Evolutionary conservation across 2,797 vertebrate species (phyloP), one percentile per base, ranked within the genome.

Genomic region (Allochrocebus solatus): DNA sequence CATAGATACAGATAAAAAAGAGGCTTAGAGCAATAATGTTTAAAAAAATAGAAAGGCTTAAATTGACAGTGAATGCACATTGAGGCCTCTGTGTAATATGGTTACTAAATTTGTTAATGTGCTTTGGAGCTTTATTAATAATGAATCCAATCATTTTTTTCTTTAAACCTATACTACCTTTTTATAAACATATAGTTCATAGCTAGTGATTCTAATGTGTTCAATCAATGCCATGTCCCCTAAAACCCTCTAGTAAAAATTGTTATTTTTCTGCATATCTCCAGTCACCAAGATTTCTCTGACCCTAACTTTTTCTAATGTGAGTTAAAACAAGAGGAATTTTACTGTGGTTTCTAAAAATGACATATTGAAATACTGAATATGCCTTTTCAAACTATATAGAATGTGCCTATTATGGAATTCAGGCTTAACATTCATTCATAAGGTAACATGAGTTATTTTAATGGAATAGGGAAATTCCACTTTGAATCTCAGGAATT

Each of bases 261-360:
- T 61, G 36, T 11, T 33, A 39, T 41, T 89, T 81, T 50, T 84
- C 28, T 86, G 4, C 7, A 0, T 28, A 10, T 46, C 4, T 92
- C 46, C 61, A 67, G 21, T 1, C 74, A 24, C 0, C 64, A 85
- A 72, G 17, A 88, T 81, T 82, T 81, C 36, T 91, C 79, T 80
- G 28, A 74, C 30, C 4, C 64, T 80, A 64, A 55, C 17, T 89
- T 94, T 92, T 89, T 82, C 2, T 80, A 91, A 82, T 41, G 12
- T 80, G 19, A 93, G 4, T 53, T 89, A 82, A 79, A 57, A 48
- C 5, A 72, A 57, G 16, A 91, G 39, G 3, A 91, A 85, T 70
- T 90, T 89, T 89, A 96, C 11, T 16, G 61, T 75, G 36, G 13
- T 57, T 76, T 94, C 55, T 91, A 88, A 74, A 92, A 95, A 87